phyloP scores from a whole-genome alignment of 2,113 vertebrate genomes.

The Salvelinus fontinalis region DNA sequence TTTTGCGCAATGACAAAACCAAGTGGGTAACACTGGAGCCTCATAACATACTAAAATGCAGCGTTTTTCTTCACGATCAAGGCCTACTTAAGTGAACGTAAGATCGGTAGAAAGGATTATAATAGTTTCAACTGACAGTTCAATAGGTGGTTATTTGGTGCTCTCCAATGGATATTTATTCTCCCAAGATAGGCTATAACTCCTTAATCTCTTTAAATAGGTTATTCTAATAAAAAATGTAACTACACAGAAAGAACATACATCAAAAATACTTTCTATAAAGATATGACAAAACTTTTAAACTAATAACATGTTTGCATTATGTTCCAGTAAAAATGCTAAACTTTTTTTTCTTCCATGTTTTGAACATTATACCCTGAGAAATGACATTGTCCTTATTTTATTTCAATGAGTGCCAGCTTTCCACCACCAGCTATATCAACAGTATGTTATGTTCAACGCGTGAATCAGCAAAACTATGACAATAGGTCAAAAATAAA shows the following conservation, averaged over 20 bases:
- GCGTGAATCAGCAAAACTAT: constrained; percentile 17
- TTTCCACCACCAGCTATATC: neutral
- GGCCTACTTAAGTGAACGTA: neutral
- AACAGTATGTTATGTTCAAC: neutral
- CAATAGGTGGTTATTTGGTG: neutral
- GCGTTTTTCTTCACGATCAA: no score
- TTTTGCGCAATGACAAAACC: constrained; percentile 48
- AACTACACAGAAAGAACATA: neutral
- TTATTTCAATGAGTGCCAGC: neutral
- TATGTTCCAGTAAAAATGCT: neutral
- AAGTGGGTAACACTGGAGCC: neutral
- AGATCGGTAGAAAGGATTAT: neutral
- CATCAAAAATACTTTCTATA: neutral
- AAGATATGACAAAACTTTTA: neutral
- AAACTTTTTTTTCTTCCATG: constrained; percentile 30
- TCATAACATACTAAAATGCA: neutral
- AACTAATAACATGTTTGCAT: no score
- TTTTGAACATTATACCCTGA: constrained; percentile 13
- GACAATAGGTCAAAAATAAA: constrained; percentile 59
- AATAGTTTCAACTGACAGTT: neutral
- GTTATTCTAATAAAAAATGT: neutral
- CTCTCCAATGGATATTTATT: neutral
- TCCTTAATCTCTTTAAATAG: neutral
- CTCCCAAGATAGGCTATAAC: neutral
- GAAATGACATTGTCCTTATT: neutral